Base-by-base conservation (phyloP, 2,113 vertebrate genomes). In the Gnathonemus longibarbis region DNA sequence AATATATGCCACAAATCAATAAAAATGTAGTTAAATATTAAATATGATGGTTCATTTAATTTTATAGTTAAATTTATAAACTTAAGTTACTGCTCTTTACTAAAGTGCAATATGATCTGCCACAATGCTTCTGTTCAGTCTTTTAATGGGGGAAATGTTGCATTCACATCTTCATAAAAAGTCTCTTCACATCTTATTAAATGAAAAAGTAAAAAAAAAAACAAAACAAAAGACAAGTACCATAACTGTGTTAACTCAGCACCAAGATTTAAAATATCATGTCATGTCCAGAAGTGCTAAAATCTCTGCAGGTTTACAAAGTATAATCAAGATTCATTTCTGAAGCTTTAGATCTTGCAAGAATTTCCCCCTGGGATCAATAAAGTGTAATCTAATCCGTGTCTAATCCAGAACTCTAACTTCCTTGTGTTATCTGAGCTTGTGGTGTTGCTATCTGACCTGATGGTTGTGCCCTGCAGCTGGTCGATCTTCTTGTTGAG, bases 401-500 rank as follows among this genome's bases (percentile, higher is more conserved):
- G 24, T 11, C 56, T 62, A 62, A 62, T n/a, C 56, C 56, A n/a
- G 21, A n/a, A 24, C 56, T 27, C 24, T 11, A 77, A 6, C 21
- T 84, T 48, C 19, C 17, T 45, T 19, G 17, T 84, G 42, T 48
- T 39, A 77, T 6, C 2, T 17, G 15, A 77, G 35, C 80, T 45
- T 6, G 80, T 10, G 8, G 13, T 45, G n/a, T 35, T 21, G 8
- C 27, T 53, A 58, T 6, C 42, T 35, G 45, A 93, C 97, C 97
- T 97, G 95, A 97, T 97, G 88, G 96, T 95, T 92, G 95, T 91
- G 88, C 96, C 96, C 89, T 98, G 97, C 1, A 98, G 94, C 5
- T 95, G 95, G 90, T 96, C 95, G 42, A 97, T 97, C 94, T 97
- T 98, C 94, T 97, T 97, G 91, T 97, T 98, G 92, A 98, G 95